Conservation (phyloP, 2,113 vertebrate species). For the Gallinago paraguaiae region DNA sequence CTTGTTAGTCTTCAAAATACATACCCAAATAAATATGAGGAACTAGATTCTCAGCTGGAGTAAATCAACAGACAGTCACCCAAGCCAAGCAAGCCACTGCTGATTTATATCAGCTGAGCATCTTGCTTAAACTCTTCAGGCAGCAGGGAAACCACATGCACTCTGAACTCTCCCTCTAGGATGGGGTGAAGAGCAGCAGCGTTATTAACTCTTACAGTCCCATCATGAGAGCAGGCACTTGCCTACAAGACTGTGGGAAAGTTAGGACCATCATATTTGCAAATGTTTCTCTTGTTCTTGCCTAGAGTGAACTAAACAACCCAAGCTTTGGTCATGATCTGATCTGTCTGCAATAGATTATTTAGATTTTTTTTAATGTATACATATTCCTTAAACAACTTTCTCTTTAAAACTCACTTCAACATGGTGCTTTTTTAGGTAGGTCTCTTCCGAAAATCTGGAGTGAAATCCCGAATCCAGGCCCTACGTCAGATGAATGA, state of each 20-base stretch:
- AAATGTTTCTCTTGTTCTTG: background rate
- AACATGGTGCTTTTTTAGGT: constrained; percentile 76
- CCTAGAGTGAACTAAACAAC: background rate
- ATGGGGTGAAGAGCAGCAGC: background rate
- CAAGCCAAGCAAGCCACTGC: constrained; percentile 8
- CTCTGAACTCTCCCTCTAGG: constrained; percentile 1
- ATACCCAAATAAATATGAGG: constrained; percentile 27
- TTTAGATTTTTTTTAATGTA: too few relatives aligned
- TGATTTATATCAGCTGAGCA: constrained; percentile 43
- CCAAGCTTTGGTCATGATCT: background rate
- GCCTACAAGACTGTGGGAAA: background rate
- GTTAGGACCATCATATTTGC: background rate
- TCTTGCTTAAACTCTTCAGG: constrained; percentile 17
- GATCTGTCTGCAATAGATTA: background rate
- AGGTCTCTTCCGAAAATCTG: constrained; percentile 95
- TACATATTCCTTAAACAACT: background rate
- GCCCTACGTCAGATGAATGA: constrained; percentile 95
- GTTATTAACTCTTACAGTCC: background rate
- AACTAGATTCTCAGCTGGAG: constrained; percentile 45
- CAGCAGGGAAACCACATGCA: background rate
- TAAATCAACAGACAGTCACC: constrained; percentile 33
- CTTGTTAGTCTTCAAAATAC: constrained; percentile 36
- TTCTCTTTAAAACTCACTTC: background rate
- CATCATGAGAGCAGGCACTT: background rate
- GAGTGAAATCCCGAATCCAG: constrained; percentile 96